Evolutionary conservation across 2,888 invertebrate species (phyloP).

Genomic region (Eulithis testata): DNA sequence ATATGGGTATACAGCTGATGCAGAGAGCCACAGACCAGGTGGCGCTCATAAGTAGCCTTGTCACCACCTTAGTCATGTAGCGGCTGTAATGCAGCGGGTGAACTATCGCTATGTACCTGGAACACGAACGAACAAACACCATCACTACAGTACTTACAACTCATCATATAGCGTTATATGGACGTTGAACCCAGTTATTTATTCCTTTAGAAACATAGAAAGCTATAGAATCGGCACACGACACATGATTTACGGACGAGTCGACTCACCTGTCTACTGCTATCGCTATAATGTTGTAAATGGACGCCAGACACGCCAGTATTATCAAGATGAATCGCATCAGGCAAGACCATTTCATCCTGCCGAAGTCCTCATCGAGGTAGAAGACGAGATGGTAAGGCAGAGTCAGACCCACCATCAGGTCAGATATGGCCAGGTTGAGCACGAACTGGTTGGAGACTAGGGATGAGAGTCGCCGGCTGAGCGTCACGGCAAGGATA

Average conservation of each 20-base stretch:
- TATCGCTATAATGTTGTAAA: constrained; percentile 91
- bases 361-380: constrained; percentile 85
- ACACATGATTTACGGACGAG: constrained; percentile 29
- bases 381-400: constrained; percentile 92
- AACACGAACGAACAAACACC: constrained; percentile 37
- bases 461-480: constrained; percentile 87
- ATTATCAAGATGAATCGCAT: constrained; percentile 90
- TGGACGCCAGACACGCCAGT: constrained; percentile 91
- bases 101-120: constrained; percentile 90
- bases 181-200: constrained; percentile 41
- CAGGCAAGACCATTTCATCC: constrained; percentile 86
- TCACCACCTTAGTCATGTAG: constrained; percentile 89
- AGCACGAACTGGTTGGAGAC: constrained; percentile 92
- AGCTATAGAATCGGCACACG: constrained; percentile 31
- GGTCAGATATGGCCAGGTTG: constrained; percentile 91
- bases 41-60: constrained; percentile 85
- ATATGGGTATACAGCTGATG: constrained; percentile 88
- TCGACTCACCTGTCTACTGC: constrained; percentile 87
- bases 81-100: constrained; percentile 91
- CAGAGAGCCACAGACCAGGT: constrained; percentile 88
- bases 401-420: constrained; percentile 90
- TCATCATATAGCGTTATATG: constrained; percentile 42
- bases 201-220: constrained; percentile 15
- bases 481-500: constrained; percentile 89
- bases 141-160: neutral